Evolutionary conservation across 2,888 invertebrate species (phyloP).

Genomic region (Priocnemis perturbator): DNA sequence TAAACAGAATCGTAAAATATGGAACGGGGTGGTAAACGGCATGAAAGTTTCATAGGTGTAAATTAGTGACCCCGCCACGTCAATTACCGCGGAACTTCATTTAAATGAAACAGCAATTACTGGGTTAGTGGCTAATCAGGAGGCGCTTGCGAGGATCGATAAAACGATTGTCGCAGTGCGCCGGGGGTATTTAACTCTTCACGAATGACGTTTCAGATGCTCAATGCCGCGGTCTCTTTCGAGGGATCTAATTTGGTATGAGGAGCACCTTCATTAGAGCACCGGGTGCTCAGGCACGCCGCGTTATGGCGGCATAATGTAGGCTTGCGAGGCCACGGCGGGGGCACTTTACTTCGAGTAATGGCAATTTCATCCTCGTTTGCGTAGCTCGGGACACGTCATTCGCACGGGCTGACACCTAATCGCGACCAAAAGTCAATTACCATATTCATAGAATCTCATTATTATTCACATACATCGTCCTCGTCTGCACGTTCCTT

Average conservation of each 20-base stretch:
- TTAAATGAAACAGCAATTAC: too few relatives aligned
- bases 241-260: slow-evolving; percentile 34
- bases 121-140: too few relatives aligned
- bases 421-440: slow-evolving; percentile 57
- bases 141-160: slow-evolving; percentile 2
- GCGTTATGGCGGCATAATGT: slow-evolving; percentile 25
- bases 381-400: slow-evolving; percentile 45
- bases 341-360: slow-evolving; percentile 27
- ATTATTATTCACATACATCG: slow-evolving; percentile 41
- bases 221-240: slow-evolving; percentile 7
- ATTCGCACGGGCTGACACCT: slow-evolving; percentile 47
- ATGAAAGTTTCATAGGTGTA: too few relatives aligned
- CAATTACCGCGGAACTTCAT: too few relatives aligned
- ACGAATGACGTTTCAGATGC: not conserved
- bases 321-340: slow-evolving; percentile 18
- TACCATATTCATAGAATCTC: slow-evolving; percentile 61
- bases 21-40: too few relatives aligned
- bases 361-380: slow-evolving; percentile 50
- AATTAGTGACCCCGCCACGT: too few relatives aligned
- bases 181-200: not conserved
- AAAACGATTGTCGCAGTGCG: not conserved
- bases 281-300: slow-evolving; percentile 12
- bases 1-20: too few relatives aligned
- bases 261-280: slow-evolving; percentile 26
- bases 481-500: slow-evolving; percentile 12